Conservation (phyloP, 2,797 vertebrate species). For the Cygnus olor region DNA sequence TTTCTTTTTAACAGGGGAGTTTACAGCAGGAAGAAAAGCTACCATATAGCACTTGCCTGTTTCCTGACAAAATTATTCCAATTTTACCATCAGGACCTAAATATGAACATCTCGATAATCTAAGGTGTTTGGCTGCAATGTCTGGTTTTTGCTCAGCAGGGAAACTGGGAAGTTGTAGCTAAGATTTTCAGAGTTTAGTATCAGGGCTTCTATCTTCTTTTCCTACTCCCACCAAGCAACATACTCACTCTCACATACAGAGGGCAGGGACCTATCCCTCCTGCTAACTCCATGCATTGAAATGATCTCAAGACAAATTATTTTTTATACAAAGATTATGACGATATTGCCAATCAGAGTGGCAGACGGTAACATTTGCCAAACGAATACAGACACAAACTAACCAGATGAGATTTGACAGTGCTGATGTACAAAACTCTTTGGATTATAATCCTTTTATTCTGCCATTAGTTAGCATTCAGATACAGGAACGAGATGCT, state of each 20-base stretch:
- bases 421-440: background rate
- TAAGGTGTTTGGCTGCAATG: background rate
- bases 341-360: background rate
- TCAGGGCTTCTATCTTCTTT: background rate
- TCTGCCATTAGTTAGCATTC: background rate
- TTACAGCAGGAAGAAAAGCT: background rate
- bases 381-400: background rate
- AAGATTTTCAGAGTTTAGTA: background rate
- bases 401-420: background rate
- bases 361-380: background rate
- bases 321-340: background rate
- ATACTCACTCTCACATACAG: fast-evolving
- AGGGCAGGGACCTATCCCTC: background rate
- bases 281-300: background rate
- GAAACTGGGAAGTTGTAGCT: background rate
- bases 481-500: background rate
- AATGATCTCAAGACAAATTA: background rate
- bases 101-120: background rate
- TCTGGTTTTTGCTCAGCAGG: background rate
- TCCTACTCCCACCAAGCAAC: background rate
- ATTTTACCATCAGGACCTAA: background rate
- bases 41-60: background rate
- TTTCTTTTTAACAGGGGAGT: background rate
- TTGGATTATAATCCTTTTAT: background rate
- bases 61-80: background rate